Evolutionary conservation across 1,140 invertebrate genomes (phyloP).

Genomic region (Brachionus manjavacas): DNA sequence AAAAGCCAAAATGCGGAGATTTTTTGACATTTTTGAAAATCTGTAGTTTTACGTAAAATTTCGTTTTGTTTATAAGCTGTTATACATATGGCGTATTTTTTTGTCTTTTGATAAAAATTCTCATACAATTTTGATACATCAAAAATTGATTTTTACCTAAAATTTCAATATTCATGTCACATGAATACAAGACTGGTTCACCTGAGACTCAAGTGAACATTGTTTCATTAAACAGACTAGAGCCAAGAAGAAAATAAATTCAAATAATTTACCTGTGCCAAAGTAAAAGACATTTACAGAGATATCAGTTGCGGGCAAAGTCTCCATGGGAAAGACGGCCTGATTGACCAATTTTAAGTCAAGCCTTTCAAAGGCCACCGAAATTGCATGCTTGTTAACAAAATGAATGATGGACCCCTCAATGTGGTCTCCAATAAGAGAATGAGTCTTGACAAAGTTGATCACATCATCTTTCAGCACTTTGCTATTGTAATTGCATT

Average conservation of each 20-base stretch:
- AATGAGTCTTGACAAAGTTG: slow-evolving; percentile 33
- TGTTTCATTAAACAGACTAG: no score
- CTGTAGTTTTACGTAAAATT: no score
- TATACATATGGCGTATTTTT: no score
- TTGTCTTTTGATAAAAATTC: no score
- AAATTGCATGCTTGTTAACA: background rate
- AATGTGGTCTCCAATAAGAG: slow-evolving; percentile 20
- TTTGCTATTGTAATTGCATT: slow-evolving; percentile 34
- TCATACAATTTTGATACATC: no score
- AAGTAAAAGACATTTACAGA: slow-evolving; percentile 2
- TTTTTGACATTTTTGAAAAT: no score
- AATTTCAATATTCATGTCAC: no score
- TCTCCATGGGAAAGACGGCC: background rate
- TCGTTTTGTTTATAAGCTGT: no score
- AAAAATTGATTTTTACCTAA: no score
- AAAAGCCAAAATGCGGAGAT: no score
- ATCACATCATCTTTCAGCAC: background rate
- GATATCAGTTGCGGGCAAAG: background rate
- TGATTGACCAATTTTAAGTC: background rate
- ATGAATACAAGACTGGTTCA: no score
- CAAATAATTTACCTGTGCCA: background rate
- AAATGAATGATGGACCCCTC: slow-evolving; percentile 30
- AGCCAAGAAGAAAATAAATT: background rate
- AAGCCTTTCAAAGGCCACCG: background rate
- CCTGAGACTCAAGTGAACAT: no score